These are phyloP conservation scores for Acleris cristana DNA, from an alignment of 2,888 invertebrate species.

Conservation along the genomic window DNA sequence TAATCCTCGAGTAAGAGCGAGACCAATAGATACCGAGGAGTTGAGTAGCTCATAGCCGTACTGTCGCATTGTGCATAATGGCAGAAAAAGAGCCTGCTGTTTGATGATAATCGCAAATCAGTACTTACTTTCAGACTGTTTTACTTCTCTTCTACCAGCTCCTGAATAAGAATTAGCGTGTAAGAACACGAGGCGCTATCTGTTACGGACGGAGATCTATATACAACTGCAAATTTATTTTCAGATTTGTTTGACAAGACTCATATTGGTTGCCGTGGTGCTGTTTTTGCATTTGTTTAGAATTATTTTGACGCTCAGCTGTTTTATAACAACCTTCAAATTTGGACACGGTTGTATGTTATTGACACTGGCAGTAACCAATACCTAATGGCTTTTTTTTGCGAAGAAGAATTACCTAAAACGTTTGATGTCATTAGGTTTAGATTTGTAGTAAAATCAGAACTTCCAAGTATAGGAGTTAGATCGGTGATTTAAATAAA, in stretches of 20 bases:
- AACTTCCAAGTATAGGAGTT: too few species aligned
- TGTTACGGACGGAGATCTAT: slow-evolving; percentile 1
- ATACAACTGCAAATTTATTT: slow-evolving; percentile 22
- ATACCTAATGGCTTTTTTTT: too few species aligned
- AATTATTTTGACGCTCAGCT: slow-evolving; percentile 17
- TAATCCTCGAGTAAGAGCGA: slow-evolving; percentile 60
- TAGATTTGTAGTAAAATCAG: too few species aligned
- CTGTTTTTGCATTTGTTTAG: slow-evolving; percentile 26
- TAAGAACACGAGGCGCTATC: background rate
- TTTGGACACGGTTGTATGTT: background rate
- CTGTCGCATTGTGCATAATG: slow-evolving; percentile 28
- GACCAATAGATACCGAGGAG: slow-evolving; percentile 43
- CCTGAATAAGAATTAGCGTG: slow-evolving; percentile 8
- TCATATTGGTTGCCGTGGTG: slow-evolving; percentile 27
- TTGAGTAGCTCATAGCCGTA: background rate
- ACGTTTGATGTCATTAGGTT: too few species aligned
- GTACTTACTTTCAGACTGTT: slow-evolving; percentile 12
- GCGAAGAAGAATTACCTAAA: too few species aligned
- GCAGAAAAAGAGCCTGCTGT: slow-evolving; percentile 23
- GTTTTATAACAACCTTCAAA: slow-evolving; percentile 17
- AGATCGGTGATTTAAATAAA: too few species aligned
- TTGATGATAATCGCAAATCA: slow-evolving; percentile 18
- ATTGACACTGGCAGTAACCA: slow-evolving; percentile 13
- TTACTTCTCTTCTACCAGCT: slow-evolving; percentile 28
- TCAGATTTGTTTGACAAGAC: slow-evolving; percentile 27